These are phyloP conservation scores for Cyclina sinensis DNA, from an alignment of 1,140 invertebrate species.

Conservation along the genomic window DNA sequence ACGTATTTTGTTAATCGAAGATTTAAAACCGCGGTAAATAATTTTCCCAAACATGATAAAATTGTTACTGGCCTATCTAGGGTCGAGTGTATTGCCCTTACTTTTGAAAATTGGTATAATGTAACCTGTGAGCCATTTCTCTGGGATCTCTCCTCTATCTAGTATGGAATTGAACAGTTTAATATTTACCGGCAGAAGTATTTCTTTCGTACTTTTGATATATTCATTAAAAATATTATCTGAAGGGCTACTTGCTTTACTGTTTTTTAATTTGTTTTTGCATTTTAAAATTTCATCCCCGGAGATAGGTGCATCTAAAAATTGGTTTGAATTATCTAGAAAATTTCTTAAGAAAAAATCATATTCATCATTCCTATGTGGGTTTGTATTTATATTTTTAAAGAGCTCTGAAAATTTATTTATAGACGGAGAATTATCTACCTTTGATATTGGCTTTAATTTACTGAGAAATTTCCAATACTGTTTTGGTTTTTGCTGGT, in stretches of 20 bases:
- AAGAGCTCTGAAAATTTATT: not conserved
- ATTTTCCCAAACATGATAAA: conserved; percentile 37
- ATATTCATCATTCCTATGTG: not conserved
- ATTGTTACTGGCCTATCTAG: conserved; percentile 27
- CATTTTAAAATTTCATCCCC: conserved; percentile 26
- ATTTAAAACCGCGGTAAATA: conserved; percentile 15
- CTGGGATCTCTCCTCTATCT: not conserved
- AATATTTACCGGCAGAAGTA: not conserved
- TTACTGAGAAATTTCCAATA: no score
- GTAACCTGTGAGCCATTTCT: not conserved
- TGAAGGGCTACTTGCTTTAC: conserved; percentile 4
- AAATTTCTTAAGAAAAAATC: not conserved
- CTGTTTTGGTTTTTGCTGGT: no score
- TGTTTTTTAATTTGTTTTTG: conserved; percentile 17
- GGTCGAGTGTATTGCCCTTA: conserved; percentile 5
- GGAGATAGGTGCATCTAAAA: not conserved
- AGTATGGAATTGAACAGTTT: conserved; percentile 8
- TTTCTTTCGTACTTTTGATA: conserved; percentile 11
- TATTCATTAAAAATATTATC: conserved; percentile 42
- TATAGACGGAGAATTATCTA: no score
- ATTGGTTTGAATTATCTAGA: not conserved
- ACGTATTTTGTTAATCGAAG: not conserved
- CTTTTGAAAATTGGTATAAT: conserved; percentile 17
- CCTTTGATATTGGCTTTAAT: no score
- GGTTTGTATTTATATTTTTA: conserved; percentile 26